These are phyloP conservation scores for Ommatoiulus sabulosus DNA, from an alignment of 2,888 invertebrate genomes.

Conservation along the genomic window DNA sequence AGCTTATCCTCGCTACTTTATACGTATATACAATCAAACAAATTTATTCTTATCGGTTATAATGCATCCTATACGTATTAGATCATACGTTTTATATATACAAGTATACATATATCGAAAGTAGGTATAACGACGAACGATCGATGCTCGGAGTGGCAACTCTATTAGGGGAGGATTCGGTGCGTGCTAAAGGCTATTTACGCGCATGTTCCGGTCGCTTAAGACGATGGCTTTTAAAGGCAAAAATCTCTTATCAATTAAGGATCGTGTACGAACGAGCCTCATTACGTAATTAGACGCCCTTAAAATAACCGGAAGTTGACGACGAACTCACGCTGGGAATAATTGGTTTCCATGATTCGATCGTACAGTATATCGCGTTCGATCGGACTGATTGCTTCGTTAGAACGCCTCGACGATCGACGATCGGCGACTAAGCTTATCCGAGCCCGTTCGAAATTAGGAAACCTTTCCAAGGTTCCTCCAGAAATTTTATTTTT, in stretches of 20 bases:
- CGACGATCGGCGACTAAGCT: no score
- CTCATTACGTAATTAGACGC: constrained; percentile 17
- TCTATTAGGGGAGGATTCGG: constrained; percentile 13
- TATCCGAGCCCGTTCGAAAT: no score
- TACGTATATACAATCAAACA: no score
- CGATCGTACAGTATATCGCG: no score
- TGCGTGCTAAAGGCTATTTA: constrained; percentile 17
- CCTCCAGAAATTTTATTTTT: no score
- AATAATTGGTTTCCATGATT: no score
- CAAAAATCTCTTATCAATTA: neutral
- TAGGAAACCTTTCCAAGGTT: no score
- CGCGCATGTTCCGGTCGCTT: neutral
- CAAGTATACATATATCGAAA: neutral
- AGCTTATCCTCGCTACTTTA: neutral
- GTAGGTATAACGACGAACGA: neutral
- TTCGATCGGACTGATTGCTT: no score
- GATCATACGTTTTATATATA: neutral
- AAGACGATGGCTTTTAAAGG: neutral
- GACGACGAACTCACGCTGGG: no score
- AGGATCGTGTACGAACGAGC: neutral
- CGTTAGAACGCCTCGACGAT: no score
- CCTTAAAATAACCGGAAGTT: neutral
- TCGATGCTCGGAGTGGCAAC: neutral
- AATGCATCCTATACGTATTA: neutral
- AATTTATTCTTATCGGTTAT: neutral